Evolutionary conservation across 2,797 vertebrate species (phyloP).

Genomic region (Rhabdophis nuchalis): DNA sequence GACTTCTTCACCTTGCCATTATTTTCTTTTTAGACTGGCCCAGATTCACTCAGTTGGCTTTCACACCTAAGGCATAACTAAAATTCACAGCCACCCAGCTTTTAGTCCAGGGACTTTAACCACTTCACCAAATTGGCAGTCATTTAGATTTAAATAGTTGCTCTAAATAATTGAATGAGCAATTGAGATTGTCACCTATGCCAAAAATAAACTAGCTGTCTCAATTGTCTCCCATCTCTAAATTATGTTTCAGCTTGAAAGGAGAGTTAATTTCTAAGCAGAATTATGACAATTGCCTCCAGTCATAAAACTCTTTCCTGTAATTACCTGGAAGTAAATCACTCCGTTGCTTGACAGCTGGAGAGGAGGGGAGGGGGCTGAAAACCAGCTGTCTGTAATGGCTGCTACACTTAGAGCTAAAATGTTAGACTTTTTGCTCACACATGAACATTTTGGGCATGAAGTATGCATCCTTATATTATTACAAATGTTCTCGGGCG

Average conservation of each 20-base stretch:
- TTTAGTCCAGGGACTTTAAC: not conserved
- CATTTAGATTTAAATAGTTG: not conserved
- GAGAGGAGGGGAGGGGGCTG: not conserved
- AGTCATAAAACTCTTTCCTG: constrained; percentile 8
- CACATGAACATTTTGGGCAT: not conserved
- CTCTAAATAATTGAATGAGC: not conserved
- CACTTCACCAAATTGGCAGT: not conserved
- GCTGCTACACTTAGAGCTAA: not conserved
- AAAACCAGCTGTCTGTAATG: not conserved
- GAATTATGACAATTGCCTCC: constrained; percentile 27
- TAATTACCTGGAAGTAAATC: constrained; percentile 29
- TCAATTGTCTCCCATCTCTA: constrained; percentile 1
- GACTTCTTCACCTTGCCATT: not conserved
- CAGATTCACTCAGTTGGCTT: not conserved
- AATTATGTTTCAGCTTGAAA: constrained; percentile 13
- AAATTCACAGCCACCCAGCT: not conserved
- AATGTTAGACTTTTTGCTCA: too few species aligned
- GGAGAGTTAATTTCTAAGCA: constrained; percentile 17
- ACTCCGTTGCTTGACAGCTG: not conserved
- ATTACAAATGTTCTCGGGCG: not conserved
- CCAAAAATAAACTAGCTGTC: not conserved
- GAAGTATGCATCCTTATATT: not conserved
- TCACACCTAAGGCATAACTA: not conserved
- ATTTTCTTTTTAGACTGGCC: not conserved
- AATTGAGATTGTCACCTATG: too few species aligned